Evolutionary conservation across 1,140 invertebrate genomes (phyloP).

Genomic region (Planococcus citri): DNA sequence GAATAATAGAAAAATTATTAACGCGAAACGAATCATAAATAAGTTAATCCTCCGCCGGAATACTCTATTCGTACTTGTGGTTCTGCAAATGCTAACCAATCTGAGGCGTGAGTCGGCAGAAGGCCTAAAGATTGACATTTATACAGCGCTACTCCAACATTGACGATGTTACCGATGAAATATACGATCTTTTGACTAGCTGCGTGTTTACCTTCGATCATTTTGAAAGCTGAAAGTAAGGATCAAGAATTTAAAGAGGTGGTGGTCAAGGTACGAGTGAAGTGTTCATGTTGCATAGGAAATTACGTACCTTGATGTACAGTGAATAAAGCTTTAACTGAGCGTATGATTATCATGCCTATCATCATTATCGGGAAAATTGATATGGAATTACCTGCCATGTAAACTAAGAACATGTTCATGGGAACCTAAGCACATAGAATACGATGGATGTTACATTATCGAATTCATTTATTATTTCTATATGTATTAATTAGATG

Average conservation of each 20-base stretch:
- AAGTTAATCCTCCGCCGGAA: conserved; percentile 68
- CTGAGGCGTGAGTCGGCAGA: conserved; percentile 91
- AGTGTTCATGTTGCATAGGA: not conserved
- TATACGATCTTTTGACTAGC: conserved; percentile 88
- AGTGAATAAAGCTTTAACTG: conserved; percentile 86
- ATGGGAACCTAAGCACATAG: conserved; percentile 66
- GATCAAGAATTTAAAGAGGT: not conserved
- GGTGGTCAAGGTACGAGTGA: not conserved
- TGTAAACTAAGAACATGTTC: conserved; percentile 99
- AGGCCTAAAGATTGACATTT: conserved; percentile 99
- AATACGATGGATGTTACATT: not conserved
- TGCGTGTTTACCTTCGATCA: conserved; percentile 87
- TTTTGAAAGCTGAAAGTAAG: conserved; percentile 62
- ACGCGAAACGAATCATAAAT: conserved; percentile 35
- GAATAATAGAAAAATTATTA: conserved; percentile 23
- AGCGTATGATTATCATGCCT: conserved; percentile 92
- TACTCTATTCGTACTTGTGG: conserved; percentile 76
- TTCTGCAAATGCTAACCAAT: conserved; percentile 97
- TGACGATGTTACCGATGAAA: conserved; percentile 86
- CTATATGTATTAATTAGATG: not conserved
- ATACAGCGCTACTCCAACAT: conserved; percentile 85
- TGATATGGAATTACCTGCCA: conserved; percentile 97
- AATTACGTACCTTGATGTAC: conserved; percentile 58
- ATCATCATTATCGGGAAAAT: conserved; percentile 99
- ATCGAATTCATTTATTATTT: not conserved